These are phyloP conservation scores for Sceloporus undulatus DNA, from an alignment of 2,113 vertebrate genomes.

Conservation along the genomic window DNA sequence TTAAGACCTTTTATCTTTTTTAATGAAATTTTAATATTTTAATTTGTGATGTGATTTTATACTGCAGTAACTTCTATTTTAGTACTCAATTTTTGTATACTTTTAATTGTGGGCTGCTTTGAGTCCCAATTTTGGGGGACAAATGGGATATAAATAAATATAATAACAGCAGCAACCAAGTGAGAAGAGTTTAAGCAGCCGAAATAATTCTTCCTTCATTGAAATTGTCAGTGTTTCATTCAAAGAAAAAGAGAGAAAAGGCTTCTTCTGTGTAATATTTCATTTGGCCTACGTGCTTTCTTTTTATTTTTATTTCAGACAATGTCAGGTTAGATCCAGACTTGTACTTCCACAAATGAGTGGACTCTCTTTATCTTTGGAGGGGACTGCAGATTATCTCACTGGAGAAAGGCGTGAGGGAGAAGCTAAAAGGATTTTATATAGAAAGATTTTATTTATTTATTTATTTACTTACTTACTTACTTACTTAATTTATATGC, in stretches of 20 bases:
- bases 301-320: not conserved
- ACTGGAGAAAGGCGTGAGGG: not conserved
- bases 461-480: too few species aligned
- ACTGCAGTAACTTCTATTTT: too few species aligned
- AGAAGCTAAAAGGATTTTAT: too few species aligned
- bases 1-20: too few species aligned
- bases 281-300: not conserved
- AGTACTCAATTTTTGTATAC: too few species aligned
- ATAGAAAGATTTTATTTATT: too few species aligned
- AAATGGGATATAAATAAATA: not conserved
- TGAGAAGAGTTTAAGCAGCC: not conserved
- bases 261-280: not conserved
- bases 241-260: not conserved
- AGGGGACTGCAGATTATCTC: not conserved
- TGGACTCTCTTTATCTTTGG: not conserved
- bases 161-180: not conserved
- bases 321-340: not conserved
- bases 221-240: not conserved
- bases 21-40: too few species aligned
- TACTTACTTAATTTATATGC: too few species aligned
- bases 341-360: not conserved
- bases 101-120: too few species aligned
- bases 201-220: not conserved
- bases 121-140: too few species aligned
- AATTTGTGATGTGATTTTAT: too few species aligned